Conservation (phyloP, 2,113 vertebrate genomes). For the Apus apus region DNA sequence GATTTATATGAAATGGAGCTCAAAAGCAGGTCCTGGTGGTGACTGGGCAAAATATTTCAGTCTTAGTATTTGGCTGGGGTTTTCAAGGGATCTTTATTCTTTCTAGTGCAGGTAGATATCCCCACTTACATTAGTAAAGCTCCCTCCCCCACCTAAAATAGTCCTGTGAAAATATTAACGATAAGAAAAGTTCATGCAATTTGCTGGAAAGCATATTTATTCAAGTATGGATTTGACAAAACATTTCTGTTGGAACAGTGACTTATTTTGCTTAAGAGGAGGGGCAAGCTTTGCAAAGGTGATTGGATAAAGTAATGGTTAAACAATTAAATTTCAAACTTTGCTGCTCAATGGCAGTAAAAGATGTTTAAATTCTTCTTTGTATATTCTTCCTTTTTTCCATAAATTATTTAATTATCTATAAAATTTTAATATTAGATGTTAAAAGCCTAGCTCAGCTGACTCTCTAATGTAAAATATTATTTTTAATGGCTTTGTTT, state of each 20-base stretch:
- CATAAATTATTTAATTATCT: not conserved
- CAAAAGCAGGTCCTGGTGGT: not conserved
- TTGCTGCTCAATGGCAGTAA: not conserved
- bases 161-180: not conserved
- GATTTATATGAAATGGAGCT: not conserved
- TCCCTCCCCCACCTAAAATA: not conserved
- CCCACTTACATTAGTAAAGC: not conserved
- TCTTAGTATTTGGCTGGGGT: not conserved
- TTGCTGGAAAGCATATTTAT: not conserved
- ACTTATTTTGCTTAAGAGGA: not conserved
- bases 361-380: not conserved
- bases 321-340: not conserved
- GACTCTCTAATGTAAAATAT: not conserved
- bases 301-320: not conserved
- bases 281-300: not conserved
- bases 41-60: not conserved
- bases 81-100: not conserved
- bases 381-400: not conserved
- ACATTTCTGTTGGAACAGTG: not conserved
- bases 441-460: not conserved
- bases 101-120: not conserved
- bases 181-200: not conserved
- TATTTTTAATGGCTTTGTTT: not conserved
- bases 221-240: not conserved
- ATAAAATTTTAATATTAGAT: not conserved